Evolutionary conservation across 1,140 invertebrate species (phyloP), one percentile per base, ranked within the genome.

Genomic region (Lordiphosa clarofinis): DNA sequence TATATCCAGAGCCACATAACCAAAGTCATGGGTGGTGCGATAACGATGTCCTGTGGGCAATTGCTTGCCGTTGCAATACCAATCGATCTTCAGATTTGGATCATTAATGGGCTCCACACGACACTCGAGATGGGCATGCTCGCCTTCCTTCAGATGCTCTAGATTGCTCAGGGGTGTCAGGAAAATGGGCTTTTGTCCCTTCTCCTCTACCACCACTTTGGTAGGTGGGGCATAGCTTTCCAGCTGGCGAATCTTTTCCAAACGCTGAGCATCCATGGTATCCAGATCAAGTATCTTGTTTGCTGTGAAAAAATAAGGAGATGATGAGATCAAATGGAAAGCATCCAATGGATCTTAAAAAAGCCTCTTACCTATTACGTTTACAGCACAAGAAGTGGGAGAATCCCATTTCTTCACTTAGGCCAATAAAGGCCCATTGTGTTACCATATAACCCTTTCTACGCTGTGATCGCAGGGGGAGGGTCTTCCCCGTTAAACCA

Each of bases 31-130:
- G 13, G 95, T 96, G 19, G 95, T 97, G 86, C 95, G 93, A 90
- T 95, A 97, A 54, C 95, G 93, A 88, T 96, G 95, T n/a, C 96
- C 96, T 13, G 94, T 92, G 61, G 92, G 92, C 59, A 96, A 92
- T 59, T 93, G 92, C 56, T 94, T 92, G 53, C 95, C 96, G 90
- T 98, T 96, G 43, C 95, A 93, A 90, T 94, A 98, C 98, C 98
- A 99, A 90, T 99, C 96, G 52, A 99, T 96, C 88, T 94, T 95
- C 72, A 99, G 91, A 70, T 97, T 95, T 1, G 97, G 93, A 90
- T 99, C 98, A 86, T 98, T 98, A 61, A 99, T 95, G 8, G 98
- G 98, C 79, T 98, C 95, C 11, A 99, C 94, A 54, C 96, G 93
- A 84, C 96, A 98, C 91, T 99, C 98, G 65, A 99, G 92, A 90